These are phyloP conservation scores for Panorpa germanica DNA, from an alignment of 2,888 invertebrate species.

Conservation along the genomic window DNA sequence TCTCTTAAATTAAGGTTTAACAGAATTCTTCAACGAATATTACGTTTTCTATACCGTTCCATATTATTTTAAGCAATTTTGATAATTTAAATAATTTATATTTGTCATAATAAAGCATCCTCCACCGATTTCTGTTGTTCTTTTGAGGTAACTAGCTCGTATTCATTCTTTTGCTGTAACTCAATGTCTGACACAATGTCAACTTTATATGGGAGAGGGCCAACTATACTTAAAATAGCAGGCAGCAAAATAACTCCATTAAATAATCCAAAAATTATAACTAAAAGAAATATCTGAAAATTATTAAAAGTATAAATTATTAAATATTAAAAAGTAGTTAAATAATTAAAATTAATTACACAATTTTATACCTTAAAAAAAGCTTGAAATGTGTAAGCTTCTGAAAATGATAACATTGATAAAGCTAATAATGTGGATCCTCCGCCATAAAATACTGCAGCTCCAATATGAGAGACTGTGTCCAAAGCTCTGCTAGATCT, in stretches of 20 bases:
- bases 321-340: not conserved
- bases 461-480: constrained; percentile 52
- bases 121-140: too few species aligned
- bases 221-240: constrained; percentile 51
- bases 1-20: too few species aligned
- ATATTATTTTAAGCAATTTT: too few species aligned
- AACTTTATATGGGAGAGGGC: constrained; percentile 34
- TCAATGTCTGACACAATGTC: constrained; percentile 11
- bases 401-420: constrained; percentile 46
- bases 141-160: too few species aligned
- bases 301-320: constrained; percentile 6
- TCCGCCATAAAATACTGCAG: constrained; percentile 60
- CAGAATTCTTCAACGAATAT: too few species aligned
- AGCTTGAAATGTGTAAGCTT: constrained; percentile 56
- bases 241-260: constrained; percentile 60
- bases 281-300: constrained; percentile 49
- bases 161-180: too few species aligned
- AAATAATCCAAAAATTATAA: constrained; percentile 59
- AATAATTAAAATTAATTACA: not conserved
- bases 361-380: constrained; percentile 37
- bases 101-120: too few species aligned
- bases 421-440: constrained; percentile 58
- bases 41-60: too few species aligned
- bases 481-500: constrained; percentile 36
- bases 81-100: too few species aligned